These are phyloP conservation scores for Yasuhikotakia modesta DNA, from an alignment of 2,797 vertebrate genomes.

Conservation along the genomic window DNA sequence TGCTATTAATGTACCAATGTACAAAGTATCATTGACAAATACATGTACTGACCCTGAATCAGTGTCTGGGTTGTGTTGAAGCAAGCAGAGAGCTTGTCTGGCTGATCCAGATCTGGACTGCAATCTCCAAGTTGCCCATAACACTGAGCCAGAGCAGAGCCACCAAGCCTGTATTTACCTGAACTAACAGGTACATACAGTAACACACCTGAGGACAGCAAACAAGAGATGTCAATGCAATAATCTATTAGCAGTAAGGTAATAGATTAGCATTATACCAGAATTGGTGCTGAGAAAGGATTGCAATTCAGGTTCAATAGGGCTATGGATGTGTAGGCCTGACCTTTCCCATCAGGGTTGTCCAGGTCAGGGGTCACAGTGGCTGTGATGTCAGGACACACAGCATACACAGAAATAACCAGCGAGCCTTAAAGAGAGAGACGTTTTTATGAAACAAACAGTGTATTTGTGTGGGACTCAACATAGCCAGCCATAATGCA, in stretches of 20 bases:
- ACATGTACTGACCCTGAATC: constrained; percentile 74
- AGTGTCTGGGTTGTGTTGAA: constrained; percentile 86
- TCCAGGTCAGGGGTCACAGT: constrained; percentile 92
- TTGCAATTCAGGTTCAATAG: background rate
- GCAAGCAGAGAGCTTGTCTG: constrained; percentile 75
- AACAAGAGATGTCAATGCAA: constrained; percentile 2
- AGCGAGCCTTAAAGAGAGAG: constrained; percentile 78
- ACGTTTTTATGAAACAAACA: background rate
- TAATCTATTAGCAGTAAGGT: background rate
- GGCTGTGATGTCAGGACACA: constrained; percentile 89
- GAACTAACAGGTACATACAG: constrained; percentile 84
- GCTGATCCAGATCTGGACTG: constrained; percentile 84
- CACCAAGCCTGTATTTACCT: constrained; percentile 82
- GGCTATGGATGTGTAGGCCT: background rate
- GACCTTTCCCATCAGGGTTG: constrained; percentile 83
- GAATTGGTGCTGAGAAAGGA: too few species aligned
- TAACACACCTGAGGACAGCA: constrained; percentile 79
- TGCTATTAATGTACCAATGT: background rate
- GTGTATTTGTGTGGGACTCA: too few species aligned
- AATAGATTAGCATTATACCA: too few species aligned
- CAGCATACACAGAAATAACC: constrained; percentile 90
- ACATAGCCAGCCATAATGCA: background rate
- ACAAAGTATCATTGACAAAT: background rate
- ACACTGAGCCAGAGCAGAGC: constrained; percentile 89
- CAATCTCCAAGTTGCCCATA: constrained; percentile 85